A percentile compares a stretch with the other conserved stretches of the same genome.
Conservation (phyloP, 2,888 invertebrate genomes). For the Hemithea aestivaria region DNA sequence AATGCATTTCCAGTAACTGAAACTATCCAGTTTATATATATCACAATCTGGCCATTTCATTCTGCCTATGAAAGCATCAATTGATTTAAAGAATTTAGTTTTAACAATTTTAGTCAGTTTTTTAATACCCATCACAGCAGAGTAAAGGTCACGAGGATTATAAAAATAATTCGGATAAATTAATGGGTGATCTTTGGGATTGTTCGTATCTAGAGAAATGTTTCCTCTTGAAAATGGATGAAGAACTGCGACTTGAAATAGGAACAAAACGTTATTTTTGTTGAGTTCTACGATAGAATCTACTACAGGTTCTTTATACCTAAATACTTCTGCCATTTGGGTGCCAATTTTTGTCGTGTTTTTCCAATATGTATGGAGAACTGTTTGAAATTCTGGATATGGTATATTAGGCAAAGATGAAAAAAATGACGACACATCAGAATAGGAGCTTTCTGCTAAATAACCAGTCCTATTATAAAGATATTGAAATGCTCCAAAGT, state of each 20-base stretch:
- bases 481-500: too few species aligned
- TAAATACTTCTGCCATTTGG: too few species aligned
- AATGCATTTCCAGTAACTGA: constrained; percentile 50
- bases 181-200: constrained; percentile 79
- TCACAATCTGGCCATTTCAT: constrained; percentile 44
- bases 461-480: too few species aligned
- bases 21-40: constrained; percentile 34
- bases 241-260: constrained; percentile 51
- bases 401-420: too few species aligned
- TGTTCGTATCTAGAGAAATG: constrained; percentile 72
- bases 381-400: too few species aligned
- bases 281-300: constrained; percentile 40
- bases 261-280: constrained; percentile 42
- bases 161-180: constrained; percentile 82
- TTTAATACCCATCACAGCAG: constrained; percentile 42
- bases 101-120: constrained; percentile 42
- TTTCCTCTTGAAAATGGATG: constrained; percentile 76
- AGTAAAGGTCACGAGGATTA: constrained; percentile 71
- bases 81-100: constrained; percentile 42
- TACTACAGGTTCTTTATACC: constrained; percentile 38
- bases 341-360: too few species aligned
- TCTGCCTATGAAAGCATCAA: constrained; percentile 39
- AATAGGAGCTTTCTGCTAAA: too few species aligned
- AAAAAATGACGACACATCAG: too few species aligned
- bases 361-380: too few species aligned